A percentile compares a stretch with the other conserved stretches of the same genome.
phyloP scores from a whole-genome alignment of 2,113 vertebrate species.

The Gorsachius goisagi region DNA sequence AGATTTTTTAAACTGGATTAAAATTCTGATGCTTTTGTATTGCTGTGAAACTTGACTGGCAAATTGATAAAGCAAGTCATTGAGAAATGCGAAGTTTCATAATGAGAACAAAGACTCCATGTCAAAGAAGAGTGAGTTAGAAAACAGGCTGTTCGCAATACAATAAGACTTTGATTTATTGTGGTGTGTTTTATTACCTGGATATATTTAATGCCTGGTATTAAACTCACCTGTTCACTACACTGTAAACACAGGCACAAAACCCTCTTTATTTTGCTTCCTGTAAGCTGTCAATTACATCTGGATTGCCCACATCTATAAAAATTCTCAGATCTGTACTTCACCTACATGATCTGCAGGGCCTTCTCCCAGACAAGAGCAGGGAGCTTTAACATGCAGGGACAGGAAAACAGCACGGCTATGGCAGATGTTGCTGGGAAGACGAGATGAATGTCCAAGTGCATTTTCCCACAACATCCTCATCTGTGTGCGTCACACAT shows the following conservation, averaged over 20 bases:
- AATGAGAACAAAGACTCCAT: neutral
- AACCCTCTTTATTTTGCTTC: neutral
- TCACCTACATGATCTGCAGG: neutral
- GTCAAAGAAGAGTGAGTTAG: neutral
- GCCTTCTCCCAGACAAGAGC: neutral
- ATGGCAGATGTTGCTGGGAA: neutral
- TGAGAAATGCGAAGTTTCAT: neutral
- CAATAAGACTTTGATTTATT: neutral
- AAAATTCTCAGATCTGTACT: neutral
- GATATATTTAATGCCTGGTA: neutral
- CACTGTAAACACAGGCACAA: neutral
- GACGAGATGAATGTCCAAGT: neutral
- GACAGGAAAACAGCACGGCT: neutral
- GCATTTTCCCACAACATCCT: neutral
- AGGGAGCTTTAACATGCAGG: neutral
- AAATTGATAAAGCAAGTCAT: neutral
- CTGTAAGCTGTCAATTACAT: neutral
- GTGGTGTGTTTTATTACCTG: neutral
- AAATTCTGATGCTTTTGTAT: neutral
- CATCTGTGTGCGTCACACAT: neutral
- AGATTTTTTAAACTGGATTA: neutral
- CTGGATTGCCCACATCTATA: neutral
- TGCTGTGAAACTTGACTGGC: neutral
- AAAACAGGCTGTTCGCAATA: neutral
- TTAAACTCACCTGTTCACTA: neutral